phyloP scores from a whole-genome alignment of 2,113 vertebrate genomes.

The Cercocebus atys region DNA sequence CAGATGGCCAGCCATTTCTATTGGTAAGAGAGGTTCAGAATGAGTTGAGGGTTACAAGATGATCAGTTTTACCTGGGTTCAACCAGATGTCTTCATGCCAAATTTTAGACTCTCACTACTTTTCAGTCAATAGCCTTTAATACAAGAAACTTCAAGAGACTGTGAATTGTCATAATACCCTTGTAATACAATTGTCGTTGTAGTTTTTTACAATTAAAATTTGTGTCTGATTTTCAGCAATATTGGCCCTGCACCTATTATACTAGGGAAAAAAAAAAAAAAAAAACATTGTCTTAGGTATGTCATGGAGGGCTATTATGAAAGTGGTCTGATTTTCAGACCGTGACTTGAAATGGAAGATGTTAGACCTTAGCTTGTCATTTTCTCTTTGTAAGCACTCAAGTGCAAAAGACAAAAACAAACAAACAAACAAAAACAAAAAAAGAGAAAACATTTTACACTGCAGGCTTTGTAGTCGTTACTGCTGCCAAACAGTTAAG shows the following conservation, averaged over 20 bases:
- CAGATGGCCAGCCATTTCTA: neutral
- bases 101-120: neutral
- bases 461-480: neutral
- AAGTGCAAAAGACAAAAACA: neutral
- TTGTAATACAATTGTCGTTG: neutral
- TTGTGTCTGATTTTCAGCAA: neutral
- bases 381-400: neutral
- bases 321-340: neutral
- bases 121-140: neutral
- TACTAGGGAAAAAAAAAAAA: neutral
- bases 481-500: neutral
- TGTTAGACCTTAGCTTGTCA: neutral
- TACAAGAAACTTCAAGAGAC: neutral
- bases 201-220: neutral
- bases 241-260: neutral
- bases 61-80: neutral
- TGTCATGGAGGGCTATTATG: neutral
- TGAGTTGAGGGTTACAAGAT: neutral
- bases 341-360: neutral
- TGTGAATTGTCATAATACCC: neutral
- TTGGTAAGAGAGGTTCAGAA: neutral
- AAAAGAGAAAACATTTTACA: neutral
- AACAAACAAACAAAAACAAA: neutral
- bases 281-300: neutral
- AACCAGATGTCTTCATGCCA: neutral